Evolutionary conservation across 1,140 invertebrate species (phyloP), one percentile per base, ranked within the genome.

Genomic region (Drosophila insularis): DNA sequence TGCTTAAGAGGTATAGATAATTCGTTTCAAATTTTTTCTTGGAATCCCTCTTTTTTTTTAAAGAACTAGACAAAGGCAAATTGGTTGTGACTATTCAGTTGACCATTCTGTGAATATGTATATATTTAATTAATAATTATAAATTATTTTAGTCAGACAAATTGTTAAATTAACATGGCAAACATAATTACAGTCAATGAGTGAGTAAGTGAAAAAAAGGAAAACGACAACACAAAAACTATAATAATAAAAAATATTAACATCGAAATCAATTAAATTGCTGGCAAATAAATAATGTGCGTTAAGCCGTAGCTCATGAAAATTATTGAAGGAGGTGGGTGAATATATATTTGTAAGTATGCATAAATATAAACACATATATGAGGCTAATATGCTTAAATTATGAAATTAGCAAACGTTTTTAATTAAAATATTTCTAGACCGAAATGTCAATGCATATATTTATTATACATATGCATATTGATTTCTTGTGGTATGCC

Each of bases 401-500:
- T 80, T 85, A 85, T 85, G 69, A 75, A 80, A 84, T 85, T 77
- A 85, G 78, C 66, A 77, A 84, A 85, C 66, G 69, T 66, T 84
- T 85, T 85, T 78, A 84, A 84, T 80, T 80, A 85, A 80, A 70
- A 73, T 77, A 77, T 77, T 76, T 76, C 60, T 50, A 17, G 50
- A 55, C 74, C 55, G 50, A 23, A 58, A 68, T 66, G 64, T 69
- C 60, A 55, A 50, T 68, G 68, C 68, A 67, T 68, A 46, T 86
- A 66, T 71, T 63, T 63, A 75, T 68, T 64, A 62, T 63, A 43
- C 62, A 62, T 53, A 21, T 58, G 40, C 46, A 72, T 72, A 80
- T 85, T 85, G 81, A 77, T 85, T 85, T 85, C 64, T 68, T 65
- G 76, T 64, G 23, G 46, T 59, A 63, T 60, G 62, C 40, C 62